Evolutionary conservation across 2,888 invertebrate species (phyloP), one percentile per base, ranked within the genome.

Genomic region (Luperina nickerlii): DNA sequence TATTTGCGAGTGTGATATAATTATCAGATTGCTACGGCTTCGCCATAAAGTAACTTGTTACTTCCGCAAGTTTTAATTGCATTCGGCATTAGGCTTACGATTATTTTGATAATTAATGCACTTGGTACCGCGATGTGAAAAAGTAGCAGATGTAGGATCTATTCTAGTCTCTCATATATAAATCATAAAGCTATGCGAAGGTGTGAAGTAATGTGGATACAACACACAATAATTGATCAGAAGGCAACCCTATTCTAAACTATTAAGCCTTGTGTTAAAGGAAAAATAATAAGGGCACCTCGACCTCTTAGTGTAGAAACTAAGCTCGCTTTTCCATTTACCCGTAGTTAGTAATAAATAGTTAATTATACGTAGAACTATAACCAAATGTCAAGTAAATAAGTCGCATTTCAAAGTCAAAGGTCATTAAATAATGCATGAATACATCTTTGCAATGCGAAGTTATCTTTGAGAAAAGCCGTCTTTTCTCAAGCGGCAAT

Each of bases 111-210:
- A 24, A 27, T 48, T 0, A 38, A 57, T 57, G 38, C 38, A 15
- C 24, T 62, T 20, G 51, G 1, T 67, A 60, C 24, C 57, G 48
- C 2, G 27, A 38, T 75, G 38, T 67, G 32, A 54, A 63, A 68
- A 27, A 63, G 5, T 20, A 62, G 9, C 38, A 62, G 38, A 38
- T 27, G 54, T 24, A 11, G 9, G 18, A 32, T 11, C 1, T 27
- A 24, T 20, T 65, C n/a, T 51, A 66, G 15, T 42, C 18, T n/a
- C 42, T 48, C 18, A 57, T 48, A 9, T 48, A 48, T 5, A 48
- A 27, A 32, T 51, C n/a, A 32, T 32, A 63, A 15, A n/a, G 83
- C 77, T 69, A 76, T 45, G 83, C 81, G 69, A 51, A 42, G 6
- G 20, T 32, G 15, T 48, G 42, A 27, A 20, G 1, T 63, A 7